Base-by-base conservation (phyloP, 92 coral and sea anemone species). In the Phymanthus crucifer region DNA sequence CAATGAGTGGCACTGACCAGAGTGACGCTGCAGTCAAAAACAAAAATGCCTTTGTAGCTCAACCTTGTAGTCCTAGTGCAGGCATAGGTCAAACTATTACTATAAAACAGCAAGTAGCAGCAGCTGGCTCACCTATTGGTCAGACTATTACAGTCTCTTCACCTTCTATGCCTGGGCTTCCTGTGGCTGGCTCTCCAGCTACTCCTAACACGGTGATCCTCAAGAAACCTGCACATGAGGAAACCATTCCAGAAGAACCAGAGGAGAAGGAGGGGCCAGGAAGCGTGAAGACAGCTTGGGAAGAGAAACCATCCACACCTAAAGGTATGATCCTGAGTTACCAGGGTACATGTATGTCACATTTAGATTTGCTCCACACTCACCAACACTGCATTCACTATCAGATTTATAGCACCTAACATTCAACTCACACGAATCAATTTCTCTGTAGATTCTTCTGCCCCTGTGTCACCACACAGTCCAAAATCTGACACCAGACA, bases 281-380 rank as follows among this genome's bases (percentile, higher is more conserved):
- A 64, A 83, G 90, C 75, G 97, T 95, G 1, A 70, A 89, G 0
- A 89, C 86, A 70, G 99, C 99, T 38, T 95, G 99, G 99, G 93
- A 87, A 45, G 93, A 83, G 46, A 72, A 84, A 77, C 72, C 82
- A 11, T 71, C 54, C 69, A 34, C 84, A 43, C 81, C 87, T 32
- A 76, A 78, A 45, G 76, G 90, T 83, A 83, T 74, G 40, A 68
- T 24, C n/a, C n/a, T n/a, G n/a, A n/a, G n/a, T n/a, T n/a, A n/a
- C n/a, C n/a, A n/a, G n/a, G n/a, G n/a, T 45, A 2, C 50, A 2
- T 45, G 50, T 45, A 45, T 45, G 50, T 45, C 50, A 45, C 16
- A 9, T 45, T 9, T 45, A 1, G 21, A 6, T 50, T 50, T n/a
- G 18, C n/a, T 50, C 57, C 3, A 57, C 23, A 57, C 43, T 4